Conservation (phyloP, 2,888 invertebrate genomes). For the Machimus atricapillus region DNA sequence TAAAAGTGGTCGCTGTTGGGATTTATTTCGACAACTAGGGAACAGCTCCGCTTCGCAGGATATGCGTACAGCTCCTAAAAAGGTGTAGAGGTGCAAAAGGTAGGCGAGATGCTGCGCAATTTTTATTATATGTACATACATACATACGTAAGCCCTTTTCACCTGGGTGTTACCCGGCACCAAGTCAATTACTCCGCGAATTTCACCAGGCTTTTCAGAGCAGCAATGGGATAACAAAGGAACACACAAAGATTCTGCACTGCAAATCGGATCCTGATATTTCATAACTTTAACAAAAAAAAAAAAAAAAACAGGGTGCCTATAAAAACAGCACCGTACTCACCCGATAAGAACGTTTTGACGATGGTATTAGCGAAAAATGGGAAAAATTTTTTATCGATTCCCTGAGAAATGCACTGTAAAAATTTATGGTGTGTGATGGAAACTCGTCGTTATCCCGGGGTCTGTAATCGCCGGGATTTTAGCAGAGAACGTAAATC, state of each 20-base stretch:
- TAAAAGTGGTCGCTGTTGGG: neutral
- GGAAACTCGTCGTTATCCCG: neutral
- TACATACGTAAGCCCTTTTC: neutral
- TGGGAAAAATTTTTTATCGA: neutral
- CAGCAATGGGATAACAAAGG: neutral
- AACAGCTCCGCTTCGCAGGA: neutral
- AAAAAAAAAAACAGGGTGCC: neutral
- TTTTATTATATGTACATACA: neutral
- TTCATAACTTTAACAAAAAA: neutral
- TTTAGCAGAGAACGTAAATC: neutral
- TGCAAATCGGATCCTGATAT: neutral
- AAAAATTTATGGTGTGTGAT: constrained; percentile 2
- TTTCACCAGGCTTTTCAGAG: neutral
- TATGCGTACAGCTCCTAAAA: neutral
- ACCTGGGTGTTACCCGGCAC: neutral
- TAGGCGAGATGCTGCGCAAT: neutral
- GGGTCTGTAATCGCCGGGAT: neutral
- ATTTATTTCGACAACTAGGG: neutral
- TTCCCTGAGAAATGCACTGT: neutral
- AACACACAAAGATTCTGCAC: neutral
- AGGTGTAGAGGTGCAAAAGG: neutral
- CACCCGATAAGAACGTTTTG: neutral
- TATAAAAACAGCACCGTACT: neutral
- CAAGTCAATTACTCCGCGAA: neutral
- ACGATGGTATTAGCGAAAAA: neutral